Conservation (phyloP, 2,888 invertebrate genomes). For the Drosophila prolongata region DNA sequence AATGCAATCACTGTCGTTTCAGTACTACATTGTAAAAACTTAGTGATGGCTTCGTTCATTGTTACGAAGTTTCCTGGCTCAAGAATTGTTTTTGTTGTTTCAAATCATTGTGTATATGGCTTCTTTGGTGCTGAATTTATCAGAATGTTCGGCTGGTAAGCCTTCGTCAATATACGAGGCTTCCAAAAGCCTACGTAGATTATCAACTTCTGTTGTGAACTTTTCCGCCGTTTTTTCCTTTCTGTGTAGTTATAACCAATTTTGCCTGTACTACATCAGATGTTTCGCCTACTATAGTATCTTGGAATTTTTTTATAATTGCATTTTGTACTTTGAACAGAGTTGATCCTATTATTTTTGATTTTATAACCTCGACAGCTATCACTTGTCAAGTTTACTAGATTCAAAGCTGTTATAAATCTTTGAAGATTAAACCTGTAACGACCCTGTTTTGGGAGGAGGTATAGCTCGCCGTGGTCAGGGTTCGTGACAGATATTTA, state of each 20-base stretch:
- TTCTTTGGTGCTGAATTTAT: not conserved
- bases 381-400: too few relatives aligned
- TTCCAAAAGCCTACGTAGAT: constrained; percentile 1
- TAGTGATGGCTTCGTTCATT: constrained; percentile 7
- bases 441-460: too few relatives aligned
- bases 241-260: not conserved
- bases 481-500: too few relatives aligned
- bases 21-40: constrained; percentile 17
- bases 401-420: too few relatives aligned
- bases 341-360: too few relatives aligned
- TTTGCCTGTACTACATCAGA: not conserved
- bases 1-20: not conserved
- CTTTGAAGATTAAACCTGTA: too few relatives aligned
- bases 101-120: not conserved
- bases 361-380: too few relatives aligned
- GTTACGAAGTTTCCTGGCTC: constrained; percentile 3
- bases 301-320: too few relatives aligned
- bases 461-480: too few relatives aligned
- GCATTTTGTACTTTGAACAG: too few relatives aligned
- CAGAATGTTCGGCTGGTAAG: constrained; percentile 3
- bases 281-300: too few relatives aligned
- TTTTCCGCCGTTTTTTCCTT: not conserved
- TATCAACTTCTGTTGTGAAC: not conserved
- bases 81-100: not conserved
- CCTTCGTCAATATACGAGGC: constrained; percentile 13